These are phyloP conservation scores for Hippasteria phrygiana DNA, from an alignment of 53 echinoderm and acorn worm species.

Conservation along the genomic window DNA sequence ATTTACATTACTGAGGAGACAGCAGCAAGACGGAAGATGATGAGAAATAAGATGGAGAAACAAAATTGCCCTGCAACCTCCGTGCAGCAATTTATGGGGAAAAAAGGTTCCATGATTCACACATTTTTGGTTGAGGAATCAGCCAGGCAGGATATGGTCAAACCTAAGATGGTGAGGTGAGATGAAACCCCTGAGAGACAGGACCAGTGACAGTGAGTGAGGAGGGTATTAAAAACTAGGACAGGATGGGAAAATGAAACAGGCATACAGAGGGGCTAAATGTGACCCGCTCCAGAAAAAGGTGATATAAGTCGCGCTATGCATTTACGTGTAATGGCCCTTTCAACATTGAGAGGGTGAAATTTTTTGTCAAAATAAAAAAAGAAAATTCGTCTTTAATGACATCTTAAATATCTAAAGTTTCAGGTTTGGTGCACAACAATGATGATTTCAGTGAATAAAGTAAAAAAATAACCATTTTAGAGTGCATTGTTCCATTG, in stretches of 20 bases:
- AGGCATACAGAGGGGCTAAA: not conserved
- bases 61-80: not conserved
- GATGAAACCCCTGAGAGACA: not conserved
- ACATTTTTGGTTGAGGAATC: conserved; percentile 31
- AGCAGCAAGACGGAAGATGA: not conserved
- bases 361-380: too few species aligned
- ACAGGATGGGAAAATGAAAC: not conserved
- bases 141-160: not conserved
- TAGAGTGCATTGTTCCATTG: too few species aligned
- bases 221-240: conserved; percentile 13
- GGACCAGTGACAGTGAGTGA: conserved; percentile 10
- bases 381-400: too few species aligned
- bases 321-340: too few species aligned
- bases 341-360: too few species aligned
- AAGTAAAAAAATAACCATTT: too few species aligned
- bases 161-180: not conserved
- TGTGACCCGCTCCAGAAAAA: not conserved
- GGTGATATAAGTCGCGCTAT: too few species aligned
- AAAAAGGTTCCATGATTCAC: conserved; percentile 11
- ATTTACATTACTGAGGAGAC: conserved; percentile 17
- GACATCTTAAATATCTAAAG: too few species aligned
- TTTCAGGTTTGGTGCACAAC: too few species aligned
- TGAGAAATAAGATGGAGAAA: not conserved
- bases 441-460: too few species aligned
- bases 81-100: not conserved